These are phyloP conservation scores for Echinops telfairi DNA, from an alignment of 2,113 vertebrate species.

Conservation along the genomic window DNA sequence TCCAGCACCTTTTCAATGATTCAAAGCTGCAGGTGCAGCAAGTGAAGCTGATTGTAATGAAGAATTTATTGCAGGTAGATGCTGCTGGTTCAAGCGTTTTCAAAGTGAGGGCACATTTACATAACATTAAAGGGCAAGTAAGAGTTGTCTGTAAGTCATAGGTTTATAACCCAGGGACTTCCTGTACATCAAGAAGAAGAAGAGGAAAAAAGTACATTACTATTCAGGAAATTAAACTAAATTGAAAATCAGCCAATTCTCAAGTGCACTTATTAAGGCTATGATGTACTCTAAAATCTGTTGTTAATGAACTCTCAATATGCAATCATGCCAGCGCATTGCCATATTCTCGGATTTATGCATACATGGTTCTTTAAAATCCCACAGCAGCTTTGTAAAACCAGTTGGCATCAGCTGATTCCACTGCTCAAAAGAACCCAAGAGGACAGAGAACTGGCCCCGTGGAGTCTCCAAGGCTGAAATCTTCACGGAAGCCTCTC, in stretches of 20 bases:
- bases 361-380: conserved; percentile 31
- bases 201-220: conserved; percentile 59
- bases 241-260: conserved; percentile 70
- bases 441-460: neutral
- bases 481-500: neutral
- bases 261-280: conserved; percentile 65
- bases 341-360: conserved; percentile 46
- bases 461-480: neutral
- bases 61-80: too few relatives aligned
- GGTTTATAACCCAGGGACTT: conserved; percentile 32
- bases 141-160: too few relatives aligned
- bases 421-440: neutral
- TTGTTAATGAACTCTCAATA: conserved; percentile 72
- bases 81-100: too few relatives aligned
- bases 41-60: too few relatives aligned
- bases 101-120: too few relatives aligned
- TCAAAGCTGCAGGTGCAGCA: too few relatives aligned
- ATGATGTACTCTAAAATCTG: conserved; percentile 44
- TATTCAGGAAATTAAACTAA: conserved; percentile 71
- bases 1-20: too few relatives aligned
- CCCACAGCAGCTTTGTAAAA: neutral
- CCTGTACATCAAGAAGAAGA: conserved; percentile 15
- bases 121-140: too few relatives aligned
- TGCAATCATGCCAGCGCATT: conserved; percentile 55
- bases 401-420: neutral